Evolutionary conservation across 2,113 vertebrate genomes (phyloP).

Genomic region (Anoplopoma fimbria): DNA sequence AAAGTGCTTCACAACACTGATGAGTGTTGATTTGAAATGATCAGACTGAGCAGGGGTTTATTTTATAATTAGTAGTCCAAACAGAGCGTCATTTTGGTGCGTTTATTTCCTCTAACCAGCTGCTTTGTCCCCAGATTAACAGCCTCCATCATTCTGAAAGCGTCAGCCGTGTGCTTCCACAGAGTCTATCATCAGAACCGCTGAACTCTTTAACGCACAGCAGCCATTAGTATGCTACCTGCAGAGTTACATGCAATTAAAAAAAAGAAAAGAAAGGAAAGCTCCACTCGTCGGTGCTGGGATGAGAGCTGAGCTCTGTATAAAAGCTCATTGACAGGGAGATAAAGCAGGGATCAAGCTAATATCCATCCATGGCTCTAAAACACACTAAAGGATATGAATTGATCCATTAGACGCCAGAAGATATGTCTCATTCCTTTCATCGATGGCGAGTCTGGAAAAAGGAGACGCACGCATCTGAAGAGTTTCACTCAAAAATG

Average conservation of each 20-base stretch:
- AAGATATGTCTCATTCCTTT: constrained; percentile 49
- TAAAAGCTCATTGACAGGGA: constrained; percentile 63
- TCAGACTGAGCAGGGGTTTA: constrained; percentile 5
- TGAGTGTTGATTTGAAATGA: constrained; percentile 50
- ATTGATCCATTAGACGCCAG: constrained; percentile 57
- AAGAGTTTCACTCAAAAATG: constrained; percentile 53
- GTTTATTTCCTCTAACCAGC: constrained; percentile 32
- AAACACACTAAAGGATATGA: constrained; percentile 63
- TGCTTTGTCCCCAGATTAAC: constrained; percentile 42
- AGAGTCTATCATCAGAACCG: constrained; percentile 21
- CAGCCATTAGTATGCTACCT: constrained; percentile 64
- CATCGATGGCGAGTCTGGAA: constrained; percentile 38
- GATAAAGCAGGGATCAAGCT: constrained; percentile 60
- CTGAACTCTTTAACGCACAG: constrained; percentile 42
- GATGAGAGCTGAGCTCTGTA: constrained; percentile 60
- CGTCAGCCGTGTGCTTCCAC: constrained; percentile 1
- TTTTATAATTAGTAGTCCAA: constrained; percentile 1
- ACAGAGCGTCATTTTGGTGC: constrained; percentile 17
- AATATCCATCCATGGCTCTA: constrained; percentile 58
- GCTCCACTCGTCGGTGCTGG: constrained; percentile 9
- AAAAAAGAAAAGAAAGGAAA: constrained; percentile 34
- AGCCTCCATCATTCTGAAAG: constrained; percentile 8
- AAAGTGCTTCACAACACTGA: constrained; percentile 67
- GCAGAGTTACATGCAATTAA: constrained; percentile 61
- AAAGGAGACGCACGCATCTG: constrained; percentile 35